Conservation (phyloP, 2,888 invertebrate species). For the Lomographa bimaculata region DNA sequence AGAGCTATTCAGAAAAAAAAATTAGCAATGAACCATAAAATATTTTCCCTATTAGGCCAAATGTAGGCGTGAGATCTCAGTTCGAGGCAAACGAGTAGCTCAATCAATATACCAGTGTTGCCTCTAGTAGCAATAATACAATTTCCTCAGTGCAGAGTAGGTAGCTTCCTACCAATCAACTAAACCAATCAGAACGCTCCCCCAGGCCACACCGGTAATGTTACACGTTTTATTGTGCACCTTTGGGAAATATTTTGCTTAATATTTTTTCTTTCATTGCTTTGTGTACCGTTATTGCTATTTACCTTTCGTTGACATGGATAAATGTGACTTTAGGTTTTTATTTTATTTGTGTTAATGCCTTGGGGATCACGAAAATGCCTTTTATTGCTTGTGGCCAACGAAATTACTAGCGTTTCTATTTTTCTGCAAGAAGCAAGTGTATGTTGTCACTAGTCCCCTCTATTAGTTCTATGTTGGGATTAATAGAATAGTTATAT, state of each 20-base stretch:
- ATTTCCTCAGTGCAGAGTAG: too few relatives aligned
- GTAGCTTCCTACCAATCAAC: neutral
- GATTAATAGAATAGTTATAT: too few relatives aligned
- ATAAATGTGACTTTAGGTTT: constrained; percentile 19
- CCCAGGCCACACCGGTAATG: constrained; percentile 24
- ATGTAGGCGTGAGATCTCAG: too few relatives aligned
- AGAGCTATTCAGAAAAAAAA: too few relatives aligned
- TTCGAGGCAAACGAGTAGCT: too few relatives aligned
- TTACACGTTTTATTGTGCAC: constrained; percentile 38
- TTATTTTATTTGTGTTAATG: constrained; percentile 21
- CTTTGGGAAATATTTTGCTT: constrained; percentile 38
- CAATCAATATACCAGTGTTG: too few relatives aligned
- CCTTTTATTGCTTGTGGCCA: constrained; percentile 11
- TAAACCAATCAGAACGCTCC: constrained; percentile 3
- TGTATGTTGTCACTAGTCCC: too few relatives aligned
- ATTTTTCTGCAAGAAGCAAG: neutral
- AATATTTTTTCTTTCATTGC: constrained; percentile 39
- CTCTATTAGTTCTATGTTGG: too few relatives aligned
- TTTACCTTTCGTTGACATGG: constrained; percentile 19
- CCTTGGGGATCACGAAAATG: constrained; percentile 15
- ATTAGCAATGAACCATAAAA: too few relatives aligned
- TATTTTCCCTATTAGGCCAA: too few relatives aligned
- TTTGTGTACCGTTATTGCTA: constrained; percentile 19
- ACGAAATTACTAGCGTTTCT: neutral
- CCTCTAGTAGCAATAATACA: too few relatives aligned